Percentiles rank a stretch among this genome's conserved stretches.
phyloP scores from a whole-genome alignment of 2,797 vertebrate species.

The Chromis chromis region DNA sequence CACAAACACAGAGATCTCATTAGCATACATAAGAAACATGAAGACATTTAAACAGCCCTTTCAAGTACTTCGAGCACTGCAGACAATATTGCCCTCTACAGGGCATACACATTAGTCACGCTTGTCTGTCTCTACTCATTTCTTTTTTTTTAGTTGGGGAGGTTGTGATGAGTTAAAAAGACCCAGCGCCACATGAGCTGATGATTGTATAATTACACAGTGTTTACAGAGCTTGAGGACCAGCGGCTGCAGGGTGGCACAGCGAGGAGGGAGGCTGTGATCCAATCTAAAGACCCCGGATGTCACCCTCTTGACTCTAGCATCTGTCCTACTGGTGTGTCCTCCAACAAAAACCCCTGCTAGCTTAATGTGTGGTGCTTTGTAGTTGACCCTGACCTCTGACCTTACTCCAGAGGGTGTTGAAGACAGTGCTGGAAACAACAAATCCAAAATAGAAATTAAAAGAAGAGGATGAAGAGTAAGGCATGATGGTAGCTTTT shows the following conservation, averaged over 20 bases:
- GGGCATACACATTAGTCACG: constrained; percentile 77
- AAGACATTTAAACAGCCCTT: constrained; percentile 50
- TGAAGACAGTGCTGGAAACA: neutral
- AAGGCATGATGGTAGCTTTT: constrained; percentile 2
- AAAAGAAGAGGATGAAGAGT: neutral
- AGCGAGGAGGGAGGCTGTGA: neutral
- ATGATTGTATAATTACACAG: constrained; percentile 37
- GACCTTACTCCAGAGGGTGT: neutral
- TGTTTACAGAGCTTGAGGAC: constrained; percentile 15
- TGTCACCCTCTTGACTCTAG: constrained; percentile 20
- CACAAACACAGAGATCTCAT: constrained; percentile 35
- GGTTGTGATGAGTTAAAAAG: constrained; percentile 37
- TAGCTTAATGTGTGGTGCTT: neutral
- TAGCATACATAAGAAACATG: constrained; percentile 54
- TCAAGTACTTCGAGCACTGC: constrained; percentile 47
- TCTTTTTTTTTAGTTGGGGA: constrained; percentile 8
- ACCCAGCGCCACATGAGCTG: constrained; percentile 27
- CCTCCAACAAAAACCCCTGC: constrained; percentile 7
- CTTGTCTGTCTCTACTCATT: constrained; percentile 50
- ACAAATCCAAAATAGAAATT: neutral
- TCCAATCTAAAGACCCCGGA: constrained; percentile 1
- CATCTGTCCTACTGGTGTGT: constrained; percentile 1
- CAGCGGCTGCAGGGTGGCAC: constrained; percentile 1
- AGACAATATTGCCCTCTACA: constrained; percentile 87
- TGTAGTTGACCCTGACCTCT: constrained; percentile 8